phyloP scores from a whole-genome alignment of 2,113 vertebrate genomes.

The Petaurus breviceps region DNA sequence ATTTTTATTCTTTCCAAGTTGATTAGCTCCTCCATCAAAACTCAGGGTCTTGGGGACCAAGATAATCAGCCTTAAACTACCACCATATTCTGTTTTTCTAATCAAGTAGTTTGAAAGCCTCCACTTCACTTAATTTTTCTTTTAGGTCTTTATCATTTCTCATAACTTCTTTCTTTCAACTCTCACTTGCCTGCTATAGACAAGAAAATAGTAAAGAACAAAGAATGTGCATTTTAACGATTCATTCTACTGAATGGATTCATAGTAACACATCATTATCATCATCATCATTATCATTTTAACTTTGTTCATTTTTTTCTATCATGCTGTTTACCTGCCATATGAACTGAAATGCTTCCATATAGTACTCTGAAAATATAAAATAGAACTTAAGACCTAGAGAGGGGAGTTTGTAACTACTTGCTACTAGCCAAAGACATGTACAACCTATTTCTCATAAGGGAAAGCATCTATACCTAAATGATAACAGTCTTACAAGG shows the following conservation, averaged over 20 bases:
- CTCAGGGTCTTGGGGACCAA: neutral
- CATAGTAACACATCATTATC: neutral
- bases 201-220: neutral
- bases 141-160: neutral
- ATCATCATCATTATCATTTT: neutral
- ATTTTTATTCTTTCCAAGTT: neutral
- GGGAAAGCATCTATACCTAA: neutral
- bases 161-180: slow-evolving; percentile 9
- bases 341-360: neutral
- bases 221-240: neutral
- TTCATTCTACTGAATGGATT: neutral
- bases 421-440: neutral
- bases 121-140: slow-evolving; percentile 3
- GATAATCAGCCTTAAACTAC: neutral
- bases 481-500: neutral
- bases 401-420: neutral
- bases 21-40: slow-evolving; percentile 20
- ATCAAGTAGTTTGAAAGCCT: slow-evolving; percentile 8
- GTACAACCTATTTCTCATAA: neutral
- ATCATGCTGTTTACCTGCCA: neutral
- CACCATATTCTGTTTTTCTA: neutral
- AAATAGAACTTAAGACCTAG: neutral
- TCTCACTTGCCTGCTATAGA: neutral
- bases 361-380: neutral
- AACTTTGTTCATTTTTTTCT: neutral